phyloP scores from a whole-genome alignment of 2,113 vertebrate genomes.

The Tinamus guttatus region DNA sequence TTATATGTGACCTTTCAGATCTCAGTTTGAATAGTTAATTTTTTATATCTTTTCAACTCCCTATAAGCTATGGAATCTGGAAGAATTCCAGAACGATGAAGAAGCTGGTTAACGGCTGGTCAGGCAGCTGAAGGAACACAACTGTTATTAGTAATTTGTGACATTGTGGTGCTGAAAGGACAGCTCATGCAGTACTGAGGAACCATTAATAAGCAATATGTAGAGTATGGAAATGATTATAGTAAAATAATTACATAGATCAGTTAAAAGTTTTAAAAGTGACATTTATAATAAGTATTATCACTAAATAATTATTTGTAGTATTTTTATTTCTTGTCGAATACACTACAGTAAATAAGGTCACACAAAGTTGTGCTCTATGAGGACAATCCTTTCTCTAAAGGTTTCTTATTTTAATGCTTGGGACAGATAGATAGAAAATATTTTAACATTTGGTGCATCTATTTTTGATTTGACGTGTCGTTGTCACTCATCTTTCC shows the following conservation, averaged over 20 bases:
- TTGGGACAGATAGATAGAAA: not conserved
- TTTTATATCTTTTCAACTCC: not conserved
- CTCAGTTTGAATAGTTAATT: not conserved
- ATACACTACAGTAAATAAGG: not conserved
- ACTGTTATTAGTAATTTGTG: accelerated
- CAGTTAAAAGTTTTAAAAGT: accelerated
- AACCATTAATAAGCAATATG: not conserved
- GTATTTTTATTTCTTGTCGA: not conserved
- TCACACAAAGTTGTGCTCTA: not conserved
- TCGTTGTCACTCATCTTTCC: not conserved
- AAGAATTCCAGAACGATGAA: not conserved
- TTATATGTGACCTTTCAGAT: not conserved
- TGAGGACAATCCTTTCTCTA: not conserved
- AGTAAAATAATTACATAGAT: accelerated
- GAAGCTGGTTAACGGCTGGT: not conserved
- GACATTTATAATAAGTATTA: not conserved
- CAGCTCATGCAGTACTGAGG: not conserved
- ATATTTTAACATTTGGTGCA: not conserved
- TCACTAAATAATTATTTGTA: not conserved
- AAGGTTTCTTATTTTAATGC: not conserved
- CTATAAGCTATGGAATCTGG: not conserved
- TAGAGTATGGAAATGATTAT: not conserved
- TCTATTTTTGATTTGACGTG: not conserved
- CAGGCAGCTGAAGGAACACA: accelerated
- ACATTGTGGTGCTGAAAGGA: slow-evolving; percentile 42